Evolutionary conservation across 2,888 invertebrate species (phyloP), one percentile per base, ranked within the genome.

Genomic region (Gerosis bhagava): DNA sequence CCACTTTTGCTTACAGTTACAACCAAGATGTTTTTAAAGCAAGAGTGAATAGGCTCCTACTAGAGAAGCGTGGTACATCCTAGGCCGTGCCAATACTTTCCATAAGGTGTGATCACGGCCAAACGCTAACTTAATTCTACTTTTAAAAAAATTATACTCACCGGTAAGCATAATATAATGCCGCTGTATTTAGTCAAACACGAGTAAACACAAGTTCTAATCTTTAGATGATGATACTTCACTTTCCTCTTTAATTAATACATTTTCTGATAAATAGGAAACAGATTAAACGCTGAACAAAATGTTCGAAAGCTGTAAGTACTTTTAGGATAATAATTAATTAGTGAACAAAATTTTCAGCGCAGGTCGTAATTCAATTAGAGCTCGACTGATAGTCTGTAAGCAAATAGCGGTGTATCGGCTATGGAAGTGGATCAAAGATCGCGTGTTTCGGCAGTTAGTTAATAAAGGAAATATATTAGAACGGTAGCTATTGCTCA

Each of bases 401-500:
- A 83, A 84, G 82, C 81, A 86, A 84, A 84, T 75, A 80, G 62
- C 70, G 67, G 8, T 57, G 65, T 66, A 70, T 64, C 68, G 69
- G 72, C 72, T 76, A 80, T 79, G 81, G 76, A 81, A 84, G 83
- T 82, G 77, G 81, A 84, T 83, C 83, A 83, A 80, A 83, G 81
- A 83, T 87, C 76, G 87, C 87, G 87, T 87, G 87, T 74, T 78
- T 67, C 73, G 72, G 70, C 72, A 71, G 77, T 78, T 77, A 73
- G 74, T 73, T 79, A 77, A 63, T 80, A 77, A 83, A 80, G 80
- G 77, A 84, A 83, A 83, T 84, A 80, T 83, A 83, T 83, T 79
- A 77, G 73, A 74, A 64, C 72, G 73, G 70, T 65, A 74, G 77
- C 76, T 62, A 74, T 70, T 65, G 70, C 70, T 67, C 64, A 67